Evolutionary conservation across 2,888 invertebrate genomes (phyloP).

Genomic region (Ochropleura plecta): DNA sequence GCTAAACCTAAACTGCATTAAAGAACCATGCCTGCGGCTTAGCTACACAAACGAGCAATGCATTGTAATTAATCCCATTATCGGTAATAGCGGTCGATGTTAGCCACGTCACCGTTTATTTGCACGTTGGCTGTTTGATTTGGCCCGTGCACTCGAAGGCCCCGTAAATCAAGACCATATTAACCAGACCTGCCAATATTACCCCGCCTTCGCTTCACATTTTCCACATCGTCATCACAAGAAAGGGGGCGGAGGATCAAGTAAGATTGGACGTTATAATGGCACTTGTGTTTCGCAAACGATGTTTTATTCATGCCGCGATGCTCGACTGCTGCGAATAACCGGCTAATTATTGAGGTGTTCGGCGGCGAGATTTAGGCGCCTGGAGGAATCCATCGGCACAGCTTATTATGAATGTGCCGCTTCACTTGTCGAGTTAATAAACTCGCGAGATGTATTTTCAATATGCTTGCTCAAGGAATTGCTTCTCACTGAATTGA

Average conservation of each 20-base stretch:
- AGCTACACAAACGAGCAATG: constrained; percentile 65
- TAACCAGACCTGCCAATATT: constrained; percentile 66
- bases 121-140: constrained; percentile 77
- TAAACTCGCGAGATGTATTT: constrained; percentile 66
- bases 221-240: constrained; percentile 38
- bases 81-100: constrained; percentile 77
- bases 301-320: constrained; percentile 89
- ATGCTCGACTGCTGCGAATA: constrained; percentile 83
- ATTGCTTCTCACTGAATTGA: constrained; percentile 59
- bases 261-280: constrained; percentile 72
- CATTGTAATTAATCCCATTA: constrained; percentile 82
- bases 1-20: constrained; percentile 15
- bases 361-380: constrained; percentile 79
- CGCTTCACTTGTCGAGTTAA: constrained; percentile 79
- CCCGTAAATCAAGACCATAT: constrained; percentile 70
- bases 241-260: constrained; percentile 65
- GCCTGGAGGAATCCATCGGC: constrained; percentile 68
- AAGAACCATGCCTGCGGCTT: constrained; percentile 32
- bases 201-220: constrained; percentile 37
- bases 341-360: constrained; percentile 88
- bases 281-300: constrained; percentile 82
- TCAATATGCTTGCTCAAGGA: constrained; percentile 62
- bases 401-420: constrained; percentile 72
- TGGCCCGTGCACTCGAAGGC: constrained; percentile 75
- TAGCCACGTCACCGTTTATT: constrained; percentile 80